Percentiles rank a stretch among this genome's conserved stretches.
Conservation (phyloP, 2,888 invertebrate species). For the Atethmia centrago region DNA sequence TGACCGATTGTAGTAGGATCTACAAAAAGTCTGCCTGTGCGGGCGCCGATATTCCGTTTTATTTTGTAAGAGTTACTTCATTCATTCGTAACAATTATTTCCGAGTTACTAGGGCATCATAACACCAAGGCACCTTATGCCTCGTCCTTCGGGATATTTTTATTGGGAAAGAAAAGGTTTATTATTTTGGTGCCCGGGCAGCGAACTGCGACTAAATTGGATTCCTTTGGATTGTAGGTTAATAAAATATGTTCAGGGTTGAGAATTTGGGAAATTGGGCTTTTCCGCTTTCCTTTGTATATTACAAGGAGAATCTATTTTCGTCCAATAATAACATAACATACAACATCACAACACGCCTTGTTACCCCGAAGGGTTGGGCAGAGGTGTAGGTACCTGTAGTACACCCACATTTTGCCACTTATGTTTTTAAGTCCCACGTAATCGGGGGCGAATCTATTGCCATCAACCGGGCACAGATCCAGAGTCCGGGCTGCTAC, state of each 20-base stretch:
- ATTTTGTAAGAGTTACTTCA: conserved; percentile 2
- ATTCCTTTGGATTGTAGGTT: conserved; percentile 36
- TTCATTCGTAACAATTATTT: conserved; percentile 24
- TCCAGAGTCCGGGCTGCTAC: too few relatives aligned
- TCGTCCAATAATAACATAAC: not conserved
- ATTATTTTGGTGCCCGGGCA: conserved; percentile 33
- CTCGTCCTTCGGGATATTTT: conserved; percentile 26
- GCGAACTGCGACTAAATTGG: conserved; percentile 10
- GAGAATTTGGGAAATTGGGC: conserved; percentile 6
- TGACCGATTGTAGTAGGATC: too few relatives aligned
- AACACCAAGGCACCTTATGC: conserved; percentile 16
- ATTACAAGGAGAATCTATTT: conserved; percentile 30
- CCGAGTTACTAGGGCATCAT: conserved; percentile 38
- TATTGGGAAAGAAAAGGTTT: conserved; percentile 20
- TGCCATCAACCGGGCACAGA: too few relatives aligned
- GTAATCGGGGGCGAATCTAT: too few relatives aligned
- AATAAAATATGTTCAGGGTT: conserved; percentile 42
- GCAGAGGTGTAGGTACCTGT: too few relatives aligned
- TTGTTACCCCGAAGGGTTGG: too few relatives aligned
- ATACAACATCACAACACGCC: too few relatives aligned
- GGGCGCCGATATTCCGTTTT: too few relatives aligned
- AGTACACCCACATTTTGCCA: too few relatives aligned
- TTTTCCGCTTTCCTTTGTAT: conserved; percentile 20
- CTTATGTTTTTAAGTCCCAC: too few relatives aligned
- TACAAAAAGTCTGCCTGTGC: too few relatives aligned